Percentiles rank a stretch among this genome's conserved stretches.
Evolutionary conservation across 1,140 invertebrate species (phyloP).

Genomic region (Bombyx mori): ASM3026992v2 NC_085111.1:6037001-6037500

Average conservation of each 20-base stretch:
- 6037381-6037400: slow-evolving; percentile 71
- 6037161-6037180: slow-evolving; percentile 76
- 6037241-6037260: slow-evolving; percentile 73
- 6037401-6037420: slow-evolving; percentile 72
- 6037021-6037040: slow-evolving; percentile 73
- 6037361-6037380: slow-evolving; percentile 64
- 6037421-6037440: slow-evolving; percentile 76
- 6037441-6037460: slow-evolving; percentile 79
- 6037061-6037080: slow-evolving; percentile 69
- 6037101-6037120: slow-evolving; percentile 72
- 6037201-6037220: slow-evolving; percentile 43
- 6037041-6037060: slow-evolving; percentile 83
- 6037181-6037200: slow-evolving; percentile 76
- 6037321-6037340: slow-evolving; percentile 71
- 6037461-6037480: slow-evolving; percentile 80
- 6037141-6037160: slow-evolving; percentile 75
- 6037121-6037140: slow-evolving; percentile 54
- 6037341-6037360: slow-evolving; percentile 74
- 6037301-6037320: slow-evolving; percentile 72
- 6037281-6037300: slow-evolving; percentile 67
- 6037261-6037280: slow-evolving; percentile 63
- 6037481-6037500: slow-evolving; percentile 72
- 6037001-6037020: slow-evolving; percentile 74
- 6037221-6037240: slow-evolving; percentile 72
- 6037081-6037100: slow-evolving; percentile 74